A percentile compares a stretch with the other conserved stretches of the same genome.
Evolutionary conservation across 2,888 invertebrate genomes (phyloP).

Genomic region (Caenorhabditis wallacei): DNA sequence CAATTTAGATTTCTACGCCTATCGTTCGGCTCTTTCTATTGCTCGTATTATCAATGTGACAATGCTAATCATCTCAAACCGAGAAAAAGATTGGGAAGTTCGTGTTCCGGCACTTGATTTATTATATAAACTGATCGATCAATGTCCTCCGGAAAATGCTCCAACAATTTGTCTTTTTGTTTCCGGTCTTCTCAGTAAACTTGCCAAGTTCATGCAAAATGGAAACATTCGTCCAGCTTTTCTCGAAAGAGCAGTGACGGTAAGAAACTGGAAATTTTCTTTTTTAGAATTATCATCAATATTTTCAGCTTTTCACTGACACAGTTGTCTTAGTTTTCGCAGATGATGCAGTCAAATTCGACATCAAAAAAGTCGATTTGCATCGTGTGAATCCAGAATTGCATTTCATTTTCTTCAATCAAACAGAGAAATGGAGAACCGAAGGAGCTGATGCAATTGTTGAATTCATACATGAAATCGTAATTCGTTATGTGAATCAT

Average conservation of each 20-base stretch:
- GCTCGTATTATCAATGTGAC: neutral
- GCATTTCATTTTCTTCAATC: constrained; percentile 1
- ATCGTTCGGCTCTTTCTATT: neutral
- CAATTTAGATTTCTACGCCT: constrained; percentile 37
- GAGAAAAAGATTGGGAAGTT: constrained; percentile 12
- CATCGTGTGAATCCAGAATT: neutral
- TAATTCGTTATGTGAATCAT: neutral
- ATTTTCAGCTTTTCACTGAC: constrained; percentile 30
- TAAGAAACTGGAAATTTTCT: neutral
- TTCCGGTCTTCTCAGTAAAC: constrained; percentile 8
- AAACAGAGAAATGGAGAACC: constrained; percentile 26
- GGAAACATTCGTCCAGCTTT: neutral
- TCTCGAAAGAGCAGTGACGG: neutral
- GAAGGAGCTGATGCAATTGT: constrained; percentile 1
- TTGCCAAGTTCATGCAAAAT: constrained; percentile 8
- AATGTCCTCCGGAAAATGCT: constrained; percentile 28
- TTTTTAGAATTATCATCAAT: neutral
- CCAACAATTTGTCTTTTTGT: constrained; percentile 15
- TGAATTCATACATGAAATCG: constrained; percentile 13
- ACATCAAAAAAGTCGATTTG: neutral
- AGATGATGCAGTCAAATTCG: constrained; percentile 29
- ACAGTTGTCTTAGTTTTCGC: constrained; percentile 17
- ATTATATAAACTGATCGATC: neutral
- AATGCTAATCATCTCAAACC: constrained; percentile 9
- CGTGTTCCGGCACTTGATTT: constrained; percentile 20